Conservation (phyloP, 1,140 invertebrate genomes). For the Hydropsyche tenuis region DNA sequence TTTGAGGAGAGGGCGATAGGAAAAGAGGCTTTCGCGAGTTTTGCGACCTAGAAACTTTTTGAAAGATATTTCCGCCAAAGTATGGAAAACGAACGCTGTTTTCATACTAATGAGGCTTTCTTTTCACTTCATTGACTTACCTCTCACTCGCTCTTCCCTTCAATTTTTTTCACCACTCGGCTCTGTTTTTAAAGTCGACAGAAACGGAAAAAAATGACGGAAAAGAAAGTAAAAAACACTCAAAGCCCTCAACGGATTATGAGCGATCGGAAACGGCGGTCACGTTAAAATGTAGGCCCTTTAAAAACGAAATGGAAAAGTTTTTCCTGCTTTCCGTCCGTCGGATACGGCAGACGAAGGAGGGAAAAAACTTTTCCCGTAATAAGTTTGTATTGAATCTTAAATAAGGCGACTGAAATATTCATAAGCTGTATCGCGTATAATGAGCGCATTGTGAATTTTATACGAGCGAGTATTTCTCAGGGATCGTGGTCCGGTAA, state of each 20-base stretch:
- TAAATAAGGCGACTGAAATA: slow-evolving; percentile 6
- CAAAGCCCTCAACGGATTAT: slow-evolving; percentile 24
- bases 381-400: slow-evolving; percentile 28
- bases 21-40: neutral
- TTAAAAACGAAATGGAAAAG: slow-evolving; percentile 22
- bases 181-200: neutral
- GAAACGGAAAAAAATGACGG: neutral
- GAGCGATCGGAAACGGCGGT: slow-evolving; percentile 20
- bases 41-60: slow-evolving; percentile 10
- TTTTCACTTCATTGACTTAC: slow-evolving; percentile 12
- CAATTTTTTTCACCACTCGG: neutral
- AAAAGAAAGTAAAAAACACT: slow-evolving; percentile 7
- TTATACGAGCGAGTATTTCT: neutral
- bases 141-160: neutral
- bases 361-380: slow-evolving; percentile 6
- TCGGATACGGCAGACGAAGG: no score
- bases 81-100: slow-evolving; percentile 14
- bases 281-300: slow-evolving; percentile 22
- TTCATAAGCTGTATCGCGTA: neutral
- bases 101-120: slow-evolving; percentile 27
- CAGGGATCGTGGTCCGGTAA: neutral
- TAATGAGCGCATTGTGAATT: neutral
- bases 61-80: slow-evolving; percentile 1
- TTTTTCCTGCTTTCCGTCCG: neutral
- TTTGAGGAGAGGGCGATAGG: no score